phyloP scores from a whole-genome alignment of 1,140 invertebrate genomes.

The Campoletis sonorensis region DNA sequence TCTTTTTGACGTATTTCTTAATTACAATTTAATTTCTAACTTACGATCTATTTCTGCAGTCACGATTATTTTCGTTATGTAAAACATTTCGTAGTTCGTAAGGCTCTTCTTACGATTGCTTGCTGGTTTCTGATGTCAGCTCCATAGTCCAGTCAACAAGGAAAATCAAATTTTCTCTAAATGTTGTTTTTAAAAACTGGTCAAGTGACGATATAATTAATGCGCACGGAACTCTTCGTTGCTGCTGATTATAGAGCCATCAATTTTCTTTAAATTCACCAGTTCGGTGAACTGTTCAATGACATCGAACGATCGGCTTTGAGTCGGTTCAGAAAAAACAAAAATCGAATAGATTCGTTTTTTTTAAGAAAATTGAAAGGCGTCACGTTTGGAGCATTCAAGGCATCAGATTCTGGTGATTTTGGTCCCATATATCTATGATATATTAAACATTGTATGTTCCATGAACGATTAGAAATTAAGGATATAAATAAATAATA shows the following conservation, averaged over 20 bases:
- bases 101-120: constrained; percentile 71
- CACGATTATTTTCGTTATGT: constrained; percentile 30
- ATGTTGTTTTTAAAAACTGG: background rate
- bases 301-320: background rate
- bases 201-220: constrained; percentile 47
- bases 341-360: background rate
- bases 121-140: constrained; percentile 68
- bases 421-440: constrained; percentile 97
- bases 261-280: background rate
- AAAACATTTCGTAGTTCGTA: constrained; percentile 58
- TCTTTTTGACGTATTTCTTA: constrained; percentile 71
- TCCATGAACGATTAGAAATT: constrained; percentile 87
- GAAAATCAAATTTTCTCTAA: constrained; percentile 15
- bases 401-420: constrained; percentile 81
- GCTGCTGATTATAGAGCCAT: constrained; percentile 51
- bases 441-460: constrained; percentile 94
- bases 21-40: constrained; percentile 65
- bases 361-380: constrained; percentile 48
- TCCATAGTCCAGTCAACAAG: constrained; percentile 48
- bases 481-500: constrained; percentile 49
- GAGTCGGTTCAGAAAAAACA: background rate
- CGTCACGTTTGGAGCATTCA: constrained; percentile 66
- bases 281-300: background rate
- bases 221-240: constrained; percentile 70
- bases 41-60: constrained; percentile 11